Base-by-base conservation (phyloP, 2,113 vertebrate genomes). In the Tautogolabrus adspersus region DNA sequence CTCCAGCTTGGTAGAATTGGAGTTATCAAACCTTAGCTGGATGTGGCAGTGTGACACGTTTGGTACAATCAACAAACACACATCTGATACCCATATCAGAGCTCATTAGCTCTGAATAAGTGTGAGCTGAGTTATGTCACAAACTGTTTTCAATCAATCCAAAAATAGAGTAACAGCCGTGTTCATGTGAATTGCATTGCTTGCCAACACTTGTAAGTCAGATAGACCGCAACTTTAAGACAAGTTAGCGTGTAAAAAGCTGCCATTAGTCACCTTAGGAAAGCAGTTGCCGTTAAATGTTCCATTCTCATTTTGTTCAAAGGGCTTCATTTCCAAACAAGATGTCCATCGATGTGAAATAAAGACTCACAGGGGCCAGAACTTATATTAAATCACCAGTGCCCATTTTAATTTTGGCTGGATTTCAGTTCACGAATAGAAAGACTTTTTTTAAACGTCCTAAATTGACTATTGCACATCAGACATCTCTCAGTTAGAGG, bases 191-290 rank as follows among this genome's bases (percentile, higher is more conserved):
- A 52, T 26, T 65, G 68, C 30, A 10, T 44, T 2, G 62, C 61
- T 57, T 54, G 57, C 65, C 66, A 61, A 34, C 63, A 59, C 57
- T 22, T 77, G 72, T 81, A 73, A 68, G 59, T 77, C 81, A 52
- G 19, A 63, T 21, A 12, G 44, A 61, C 15, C 16, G 23, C 26
- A 3, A 66, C 30, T 61, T 34, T 62, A 4, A 68, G 57, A 81
- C 22, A 34, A 60, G 67, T 68, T 55, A 54, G 12, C 21, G 19
- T 51, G 15, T n/a, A 58, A 63, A 58, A 63, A 72, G 57, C 66
- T 55, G 72, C 11, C 8, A 0, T 37, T 15, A 6, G 42, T 77
- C 67, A 68, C 67, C 72, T 72, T 26, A 16, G 62, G 61, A 57
- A 18, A 2, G 1, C 6, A 23, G 51, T 40, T 76, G 77, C 64